Evolutionary conservation across 1,140 invertebrate genomes (phyloP), one percentile per base, ranked within the genome.

Genomic region (Macrotrachela quadricornifera): DNA sequence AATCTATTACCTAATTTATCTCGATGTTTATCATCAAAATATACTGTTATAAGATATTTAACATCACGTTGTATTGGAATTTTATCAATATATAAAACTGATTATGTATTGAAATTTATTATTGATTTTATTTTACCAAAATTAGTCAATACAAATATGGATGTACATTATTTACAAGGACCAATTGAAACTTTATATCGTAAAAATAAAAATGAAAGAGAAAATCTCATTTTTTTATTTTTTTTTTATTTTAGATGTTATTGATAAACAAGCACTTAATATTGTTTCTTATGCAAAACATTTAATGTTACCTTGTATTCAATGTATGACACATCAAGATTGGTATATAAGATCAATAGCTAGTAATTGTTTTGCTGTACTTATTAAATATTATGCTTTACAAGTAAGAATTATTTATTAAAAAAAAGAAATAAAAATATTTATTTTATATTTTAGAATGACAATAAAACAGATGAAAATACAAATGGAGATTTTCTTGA

Each of bases 311-410:
- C 88, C 87, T 0, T 69, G 94, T 16, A 71, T 94, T 10, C 83
- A 82, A 4, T 74, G 84, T 18, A 90, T 91, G 84, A 85, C 82
- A 64, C 85, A 92, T 71, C 80, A 82, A 54, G 79, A 85, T 71
- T 74, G 78, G 58, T 70, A 77, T 6, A 81, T 88, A 1, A 73
- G 90, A 50, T 69, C 85, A 40, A 77, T 86, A 64, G 84, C 86
- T n/a, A 91, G 86, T 6, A 79, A 85, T 46, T 85, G 85, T 59
- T 95, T 96, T 72, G 90, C 87, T 10, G 82, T 83, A 0, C 74
- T 95, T 0, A 81, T 96, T n/a, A 80, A 87, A 62, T 71, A 95
- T n/a, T 81, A 95, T 79, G 90, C 90, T 63, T 17, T 58, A 65
- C 36, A 63, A 65, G 62, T 60, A 63, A 15, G 40, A 30, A 11